Evolutionary conservation across 2,797 vertebrate species (phyloP), one percentile per base, ranked within the genome.

Genomic region (Coccyzus lansbergi): DNA sequence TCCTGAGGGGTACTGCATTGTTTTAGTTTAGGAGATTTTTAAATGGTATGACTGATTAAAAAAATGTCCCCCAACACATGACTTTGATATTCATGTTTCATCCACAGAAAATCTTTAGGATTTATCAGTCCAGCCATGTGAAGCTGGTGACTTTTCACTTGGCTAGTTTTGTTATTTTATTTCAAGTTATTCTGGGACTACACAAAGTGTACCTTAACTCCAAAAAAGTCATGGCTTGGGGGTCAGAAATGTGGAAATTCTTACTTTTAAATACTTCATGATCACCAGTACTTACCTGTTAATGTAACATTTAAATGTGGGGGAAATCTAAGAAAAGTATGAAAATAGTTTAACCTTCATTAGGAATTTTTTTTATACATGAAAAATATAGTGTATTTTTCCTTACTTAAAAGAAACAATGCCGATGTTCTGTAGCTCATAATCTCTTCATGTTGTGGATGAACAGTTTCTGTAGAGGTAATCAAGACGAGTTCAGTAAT

Each of bases 41-140:
- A 78, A 94, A 95, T 25, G 14, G 69, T 94, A 92, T 86, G 70
- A 91, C 84, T 92, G 95, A 96, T 96, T 95, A 88, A 93, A 95
- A 95, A 95, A 94, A 91, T 92, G 72, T 94, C 96, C 72, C 33
- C 65, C 55, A 70, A 53, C 93, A 96, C 65, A 94, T 94, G 89
- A 93, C 89, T 96, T 96, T 94, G 84, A 94, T 96, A 96, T 92
- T 95, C 69, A 33, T 40, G 62, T 92, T 95, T 89, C 51, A 65
- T 85, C 95, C 58, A 48, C 55, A 89, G 69, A 58, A 95, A 95
- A 92, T 85, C 88, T 95, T 93, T 34, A 49, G 76, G 86, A 78
- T 89, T 95, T 91, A 91, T 93, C 94, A 92, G 69, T 83, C 58
- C 69, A 81, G 72, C 9, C 29, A 0, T 60, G 76, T 78, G 72